Evolutionary conservation across 2,113 vertebrate genomes (phyloP).

Genomic region (Galeopterus variegatus): DNA sequence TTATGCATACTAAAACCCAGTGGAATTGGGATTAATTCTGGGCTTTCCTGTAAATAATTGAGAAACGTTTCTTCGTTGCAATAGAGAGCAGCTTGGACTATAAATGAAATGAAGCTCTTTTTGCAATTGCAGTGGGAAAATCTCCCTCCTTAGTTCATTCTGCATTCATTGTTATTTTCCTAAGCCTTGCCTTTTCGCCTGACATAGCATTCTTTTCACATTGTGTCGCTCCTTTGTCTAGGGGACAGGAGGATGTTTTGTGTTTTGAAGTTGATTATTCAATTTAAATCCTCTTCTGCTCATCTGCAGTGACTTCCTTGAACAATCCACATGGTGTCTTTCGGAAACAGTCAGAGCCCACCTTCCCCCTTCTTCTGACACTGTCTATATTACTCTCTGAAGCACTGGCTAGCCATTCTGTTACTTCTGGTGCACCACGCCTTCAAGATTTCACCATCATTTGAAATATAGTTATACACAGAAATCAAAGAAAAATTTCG

Average conservation of each 20-base stretch:
- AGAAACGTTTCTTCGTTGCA: constrained; percentile 23
- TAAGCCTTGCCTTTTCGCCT: constrained; percentile 5
- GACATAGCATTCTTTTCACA: constrained; percentile 39
- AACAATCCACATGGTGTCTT: neutral
- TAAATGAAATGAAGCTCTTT: neutral
- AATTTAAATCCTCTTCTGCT: constrained; percentile 60
- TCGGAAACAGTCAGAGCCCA: neutral
- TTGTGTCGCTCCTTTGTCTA: constrained; percentile 51
- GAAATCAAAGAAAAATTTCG: neutral
- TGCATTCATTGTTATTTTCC: neutral
- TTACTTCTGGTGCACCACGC: neutral
- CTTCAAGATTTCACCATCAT: neutral
- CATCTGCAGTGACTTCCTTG: constrained; percentile 42
- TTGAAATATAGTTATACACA: constrained; percentile 1
- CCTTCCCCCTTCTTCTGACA: neutral
- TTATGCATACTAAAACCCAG: neutral
- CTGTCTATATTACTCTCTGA: neutral
- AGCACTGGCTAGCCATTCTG: neutral
- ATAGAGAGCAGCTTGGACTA: constrained; percentile 12
- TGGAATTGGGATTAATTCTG: constrained; percentile 2
- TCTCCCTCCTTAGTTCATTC: constrained; percentile 1
- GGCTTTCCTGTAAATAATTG: constrained; percentile 19
- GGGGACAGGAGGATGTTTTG: constrained; percentile 51
- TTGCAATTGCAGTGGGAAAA: neutral
- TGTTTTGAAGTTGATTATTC: constrained; percentile 69